phyloP scores from a whole-genome alignment of 2,888 invertebrate species.

The Malachius bipustulatus region DNA sequence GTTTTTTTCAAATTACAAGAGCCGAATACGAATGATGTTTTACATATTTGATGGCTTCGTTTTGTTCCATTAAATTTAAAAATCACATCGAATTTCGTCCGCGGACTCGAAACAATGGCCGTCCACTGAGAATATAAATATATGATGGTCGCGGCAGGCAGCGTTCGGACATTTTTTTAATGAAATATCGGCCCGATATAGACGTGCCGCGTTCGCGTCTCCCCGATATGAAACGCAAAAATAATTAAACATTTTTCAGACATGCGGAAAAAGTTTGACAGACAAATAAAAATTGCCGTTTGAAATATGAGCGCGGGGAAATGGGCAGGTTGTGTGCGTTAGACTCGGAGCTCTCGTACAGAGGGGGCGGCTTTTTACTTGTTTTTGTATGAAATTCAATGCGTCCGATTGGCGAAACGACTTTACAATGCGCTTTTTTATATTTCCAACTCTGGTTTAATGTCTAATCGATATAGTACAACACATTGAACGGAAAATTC shows the following conservation, averaged over 20 bases:
- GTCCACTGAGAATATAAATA: conserved; percentile 39
- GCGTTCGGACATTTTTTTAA: conserved; percentile 38
- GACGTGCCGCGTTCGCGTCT: conserved; percentile 35
- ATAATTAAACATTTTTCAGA: conserved; percentile 42
- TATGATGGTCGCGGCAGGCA: conserved; percentile 37
- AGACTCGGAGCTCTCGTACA: conserved; percentile 9
- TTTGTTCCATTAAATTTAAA: conserved; percentile 38
- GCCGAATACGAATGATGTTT: conserved; percentile 33
- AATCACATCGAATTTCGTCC: conserved; percentile 38
- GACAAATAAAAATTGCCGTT: conserved; percentile 41
- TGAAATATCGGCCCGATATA: conserved; percentile 39
- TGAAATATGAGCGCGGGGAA: conserved; percentile 38
- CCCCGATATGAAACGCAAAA: conserved; percentile 41
- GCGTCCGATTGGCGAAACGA: conserved; percentile 34
- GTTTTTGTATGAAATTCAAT: conserved; percentile 33
- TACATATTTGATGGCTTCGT: conserved; percentile 36
- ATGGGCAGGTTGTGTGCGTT: conserved; percentile 28
- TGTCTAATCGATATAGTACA: conserved; percentile 35
- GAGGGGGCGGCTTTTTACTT: conserved; percentile 21
- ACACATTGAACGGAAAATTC: conserved; percentile 27
- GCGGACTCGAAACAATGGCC: conserved; percentile 35
- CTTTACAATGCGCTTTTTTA: conserved; percentile 35
- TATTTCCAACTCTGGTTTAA: conserved; percentile 30
- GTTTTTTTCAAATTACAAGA: conserved; percentile 29
- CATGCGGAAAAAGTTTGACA: conserved; percentile 41